phyloP scores from a whole-genome alignment of 2,113 vertebrate species.

The Eonycteris spelaea region DNA sequence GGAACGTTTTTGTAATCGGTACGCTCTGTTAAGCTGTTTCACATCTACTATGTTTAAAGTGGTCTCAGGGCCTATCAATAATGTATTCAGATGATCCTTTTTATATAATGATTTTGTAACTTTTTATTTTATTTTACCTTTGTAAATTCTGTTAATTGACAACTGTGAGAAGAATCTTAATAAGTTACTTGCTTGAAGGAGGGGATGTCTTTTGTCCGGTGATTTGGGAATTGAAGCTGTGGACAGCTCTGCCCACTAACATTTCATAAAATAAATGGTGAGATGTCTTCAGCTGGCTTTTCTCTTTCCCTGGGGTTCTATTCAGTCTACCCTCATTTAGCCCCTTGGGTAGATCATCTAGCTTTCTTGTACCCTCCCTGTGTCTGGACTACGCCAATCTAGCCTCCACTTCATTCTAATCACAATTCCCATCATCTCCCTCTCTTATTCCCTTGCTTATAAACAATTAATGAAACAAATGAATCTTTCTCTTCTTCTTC shows the following conservation, averaged over 20 bases:
- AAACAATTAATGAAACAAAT: background rate
- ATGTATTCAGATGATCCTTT: background rate
- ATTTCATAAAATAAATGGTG: background rate
- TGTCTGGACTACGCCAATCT: background rate
- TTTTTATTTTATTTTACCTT: constrained; percentile 46
- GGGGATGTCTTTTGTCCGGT: background rate
- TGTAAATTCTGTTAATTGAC: constrained; percentile 23
- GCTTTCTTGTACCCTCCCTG: background rate
- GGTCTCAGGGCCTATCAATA: background rate
- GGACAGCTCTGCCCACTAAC: background rate
- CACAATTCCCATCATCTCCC: background rate
- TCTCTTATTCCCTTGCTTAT: background rate
- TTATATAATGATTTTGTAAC: constrained; percentile 20
- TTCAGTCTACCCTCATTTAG: background rate
- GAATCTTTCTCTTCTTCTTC: fast-evolving
- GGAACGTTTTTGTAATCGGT: background rate
- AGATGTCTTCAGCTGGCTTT: background rate
- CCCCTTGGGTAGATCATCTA: background rate
- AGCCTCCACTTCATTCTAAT: background rate
- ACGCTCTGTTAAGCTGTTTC: background rate
- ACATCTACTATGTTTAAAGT: background rate
- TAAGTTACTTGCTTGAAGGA: background rate
- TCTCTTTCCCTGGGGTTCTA: background rate
- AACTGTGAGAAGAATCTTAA: constrained; percentile 39
- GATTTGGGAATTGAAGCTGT: constrained; percentile 2